Evolutionary conservation across 2,797 vertebrate species (phyloP).

Genomic region (Poeciliopsis turneri): DNA sequence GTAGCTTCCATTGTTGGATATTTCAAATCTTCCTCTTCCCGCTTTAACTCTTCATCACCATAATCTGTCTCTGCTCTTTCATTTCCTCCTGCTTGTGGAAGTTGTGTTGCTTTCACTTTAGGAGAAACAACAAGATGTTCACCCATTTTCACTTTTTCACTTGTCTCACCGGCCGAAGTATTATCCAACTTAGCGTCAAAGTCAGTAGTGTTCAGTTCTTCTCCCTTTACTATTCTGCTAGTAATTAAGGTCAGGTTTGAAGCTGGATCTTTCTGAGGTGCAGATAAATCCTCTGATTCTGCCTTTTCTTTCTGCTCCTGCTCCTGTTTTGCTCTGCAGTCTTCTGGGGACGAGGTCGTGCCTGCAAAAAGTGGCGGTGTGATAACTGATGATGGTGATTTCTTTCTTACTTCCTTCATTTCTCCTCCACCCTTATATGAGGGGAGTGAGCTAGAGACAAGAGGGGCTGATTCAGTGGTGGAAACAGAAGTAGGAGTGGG

Average conservation of each 20-base stretch:
- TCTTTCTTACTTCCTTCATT: not conserved
- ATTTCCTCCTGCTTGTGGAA: constrained; percentile 7
- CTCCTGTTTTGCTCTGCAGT: constrained; percentile 3
- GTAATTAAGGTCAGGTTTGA: constrained; percentile 10
- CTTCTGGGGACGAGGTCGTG: not conserved
- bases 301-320: not conserved
- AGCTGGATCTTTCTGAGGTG: not conserved
- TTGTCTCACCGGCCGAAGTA: constrained; percentile 9
- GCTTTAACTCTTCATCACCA: constrained; percentile 1
- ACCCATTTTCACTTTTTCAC: constrained; percentile 14
- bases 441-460: not conserved
- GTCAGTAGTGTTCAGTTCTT: not conserved
- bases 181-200: constrained; percentile 4
- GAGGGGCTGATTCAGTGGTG: constrained; percentile 15
- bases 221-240: constrained; percentile 17
- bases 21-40: constrained; percentile 17
- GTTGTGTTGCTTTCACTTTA: constrained; percentile 1
- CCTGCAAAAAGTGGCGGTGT: constrained; percentile 17
- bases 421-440: constrained; percentile 11
- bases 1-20: constrained; percentile 14
- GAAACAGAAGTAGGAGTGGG: constrained; percentile 17
- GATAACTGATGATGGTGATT: not conserved
- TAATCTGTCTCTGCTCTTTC: constrained; percentile 21
- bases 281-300: constrained; percentile 5
- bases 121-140: constrained; percentile 9